Conservation (phyloP, 1,140 invertebrate genomes). For the Heliconius hermathena region DNA sequence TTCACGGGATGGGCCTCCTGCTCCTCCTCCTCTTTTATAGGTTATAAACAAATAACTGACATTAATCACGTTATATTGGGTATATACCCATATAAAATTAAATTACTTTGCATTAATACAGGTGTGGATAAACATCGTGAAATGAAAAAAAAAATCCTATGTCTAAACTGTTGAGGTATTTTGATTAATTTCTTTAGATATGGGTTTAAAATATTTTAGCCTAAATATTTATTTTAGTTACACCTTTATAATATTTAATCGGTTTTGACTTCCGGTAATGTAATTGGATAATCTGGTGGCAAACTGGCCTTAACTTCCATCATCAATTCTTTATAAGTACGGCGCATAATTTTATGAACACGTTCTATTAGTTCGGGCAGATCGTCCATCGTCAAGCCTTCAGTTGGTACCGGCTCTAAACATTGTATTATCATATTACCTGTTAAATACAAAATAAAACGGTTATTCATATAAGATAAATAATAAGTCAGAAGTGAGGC, state of each 20-base stretch:
- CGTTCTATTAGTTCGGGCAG: constrained; percentile 87
- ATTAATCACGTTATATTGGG: no score
- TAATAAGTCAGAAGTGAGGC: neutral
- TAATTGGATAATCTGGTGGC: constrained; percentile 13
- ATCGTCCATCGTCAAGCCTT: constrained; percentile 88
- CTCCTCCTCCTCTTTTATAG: no score
- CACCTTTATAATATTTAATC: neutral
- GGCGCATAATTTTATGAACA: constrained; percentile 84
- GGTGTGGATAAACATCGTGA: no score
- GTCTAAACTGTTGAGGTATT: no score
- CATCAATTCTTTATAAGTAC: constrained; percentile 85
- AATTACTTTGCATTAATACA: no score
- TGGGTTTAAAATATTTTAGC: no score
- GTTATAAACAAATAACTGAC: no score
- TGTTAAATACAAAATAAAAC: constrained; percentile 56
- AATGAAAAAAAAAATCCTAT: no score
- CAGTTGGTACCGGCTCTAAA: constrained; percentile 89
- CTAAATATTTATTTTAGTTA: no score
- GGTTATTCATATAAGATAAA: neutral
- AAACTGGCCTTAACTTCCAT: constrained; percentile 81
- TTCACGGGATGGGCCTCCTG: no score
- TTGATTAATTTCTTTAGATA: no score
- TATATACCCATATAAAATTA: no score
- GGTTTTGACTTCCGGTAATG: neutral
- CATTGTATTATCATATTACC: constrained; percentile 90